Percentiles rank a stretch among this genome's conserved stretches.
phyloP scores from a whole-genome alignment of 2,113 vertebrate genomes.

The Melanostigma gelatinosum region DNA sequence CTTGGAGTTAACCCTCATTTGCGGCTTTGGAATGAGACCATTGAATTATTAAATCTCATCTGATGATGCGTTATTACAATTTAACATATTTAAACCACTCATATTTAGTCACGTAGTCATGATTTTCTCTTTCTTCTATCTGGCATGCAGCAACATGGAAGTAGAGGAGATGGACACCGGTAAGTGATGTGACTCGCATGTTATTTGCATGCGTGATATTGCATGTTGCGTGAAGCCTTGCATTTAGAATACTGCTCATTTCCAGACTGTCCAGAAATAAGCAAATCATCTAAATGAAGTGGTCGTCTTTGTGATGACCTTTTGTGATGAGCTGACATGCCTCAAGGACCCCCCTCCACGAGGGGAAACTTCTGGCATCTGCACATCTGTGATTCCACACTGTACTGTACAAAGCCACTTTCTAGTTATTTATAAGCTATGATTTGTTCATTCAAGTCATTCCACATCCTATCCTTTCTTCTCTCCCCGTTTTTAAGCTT shows the following conservation, averaged over 20 bases:
- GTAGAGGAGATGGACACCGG: slow-evolving; percentile 79
- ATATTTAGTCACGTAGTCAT: slow-evolving; percentile 2
- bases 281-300: background rate
- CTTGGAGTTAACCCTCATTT: slow-evolving; percentile 18
- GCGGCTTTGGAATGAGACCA: background rate
- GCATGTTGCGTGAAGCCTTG: slow-evolving; percentile 1
- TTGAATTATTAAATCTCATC: slow-evolving; percentile 25
- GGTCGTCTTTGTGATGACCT: background rate
- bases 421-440: background rate
- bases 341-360: background rate
- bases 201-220: background rate
- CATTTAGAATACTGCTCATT: background rate
- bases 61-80: background rate
- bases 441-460: slow-evolving; percentile 9
- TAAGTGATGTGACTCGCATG: slow-evolving; percentile 60
- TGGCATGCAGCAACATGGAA: slow-evolving; percentile 82
- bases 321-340: background rate
- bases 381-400: background rate
- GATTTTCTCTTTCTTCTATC: slow-evolving; percentile 51
- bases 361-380: background rate
- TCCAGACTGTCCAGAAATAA: background rate
- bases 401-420: background rate
- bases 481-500: background rate
- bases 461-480: slow-evolving; percentile 6
- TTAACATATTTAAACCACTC: background rate